Percentiles rank a stretch among this genome's conserved stretches.
Evolutionary conservation across 2,797 vertebrate genomes (phyloP).

Genomic region (Luscinia megarhynchos): DNA sequence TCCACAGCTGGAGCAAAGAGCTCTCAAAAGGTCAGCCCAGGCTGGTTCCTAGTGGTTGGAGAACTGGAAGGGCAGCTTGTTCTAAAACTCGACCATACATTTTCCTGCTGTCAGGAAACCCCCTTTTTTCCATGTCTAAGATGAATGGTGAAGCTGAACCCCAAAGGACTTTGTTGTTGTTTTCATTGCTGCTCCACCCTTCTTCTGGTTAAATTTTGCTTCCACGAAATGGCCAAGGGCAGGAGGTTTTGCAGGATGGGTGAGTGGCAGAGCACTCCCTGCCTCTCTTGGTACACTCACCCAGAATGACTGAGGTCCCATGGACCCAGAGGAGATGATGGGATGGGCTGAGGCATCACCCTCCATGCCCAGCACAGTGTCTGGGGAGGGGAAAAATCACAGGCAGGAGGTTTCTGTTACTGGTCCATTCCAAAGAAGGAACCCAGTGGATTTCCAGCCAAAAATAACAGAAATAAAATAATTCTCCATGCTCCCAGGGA

Average conservation of each 20-base stretch:
- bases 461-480: neutral
- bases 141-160: slow-evolving; percentile 3
- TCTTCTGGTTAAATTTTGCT: neutral
- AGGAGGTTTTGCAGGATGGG: neutral
- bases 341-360: neutral
- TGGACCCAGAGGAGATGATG: fast-evolving
- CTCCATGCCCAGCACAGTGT: neutral
- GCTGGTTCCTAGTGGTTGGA: neutral
- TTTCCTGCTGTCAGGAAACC: slow-evolving; percentile 42
- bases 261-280: neutral
- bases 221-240: neutral
- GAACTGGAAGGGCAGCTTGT: slow-evolving; percentile 44
- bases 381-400: neutral
- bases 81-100: neutral
- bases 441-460: neutral
- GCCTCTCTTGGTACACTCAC: neutral
- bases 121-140: slow-evolving; percentile 46
- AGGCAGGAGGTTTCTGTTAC: neutral
- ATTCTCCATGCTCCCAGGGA: neutral
- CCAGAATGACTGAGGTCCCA: fast-evolving
- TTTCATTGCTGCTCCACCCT: neutral
- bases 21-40: neutral
- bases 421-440: neutral
- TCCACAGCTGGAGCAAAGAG: slow-evolving; percentile 11
- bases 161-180: slow-evolving; percentile 9